Percentiles rank a stretch among this genome's conserved stretches.
phyloP scores from a whole-genome alignment of 1,140 invertebrate genomes.

The Reticulitermes speratus region DNA sequence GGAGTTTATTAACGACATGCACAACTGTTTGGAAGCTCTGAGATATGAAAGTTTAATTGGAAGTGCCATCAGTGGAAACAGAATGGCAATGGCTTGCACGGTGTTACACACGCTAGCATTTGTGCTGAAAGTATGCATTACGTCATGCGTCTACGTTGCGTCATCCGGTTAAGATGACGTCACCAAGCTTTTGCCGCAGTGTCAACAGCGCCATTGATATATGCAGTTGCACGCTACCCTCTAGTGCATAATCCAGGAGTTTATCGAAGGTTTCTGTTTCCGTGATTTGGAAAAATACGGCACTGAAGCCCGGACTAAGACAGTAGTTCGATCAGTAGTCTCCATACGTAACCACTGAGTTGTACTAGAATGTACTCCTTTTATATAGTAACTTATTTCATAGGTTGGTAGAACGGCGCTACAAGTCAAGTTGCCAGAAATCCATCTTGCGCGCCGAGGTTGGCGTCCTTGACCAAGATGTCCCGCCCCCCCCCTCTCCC shows the following conservation, averaged over 20 bases:
- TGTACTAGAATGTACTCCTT: background rate
- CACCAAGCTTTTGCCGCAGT: background rate
- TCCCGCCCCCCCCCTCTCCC: too few species aligned
- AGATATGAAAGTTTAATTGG: too few species aligned
- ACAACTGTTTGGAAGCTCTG: too few species aligned
- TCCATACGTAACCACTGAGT: background rate
- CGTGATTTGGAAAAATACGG: too few species aligned
- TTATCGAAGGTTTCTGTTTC: too few species aligned
- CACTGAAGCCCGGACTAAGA: too few species aligned
- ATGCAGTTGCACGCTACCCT: background rate
- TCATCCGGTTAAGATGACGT: background rate
- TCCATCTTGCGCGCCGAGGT: background rate
- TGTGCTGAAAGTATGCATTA: background rate
- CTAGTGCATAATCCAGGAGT: too few species aligned
- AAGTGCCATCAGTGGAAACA: too few species aligned
- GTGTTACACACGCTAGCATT: background rate
- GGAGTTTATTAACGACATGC: too few species aligned
- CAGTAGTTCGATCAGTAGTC: too few species aligned
- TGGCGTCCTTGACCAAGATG: slow-evolving; percentile 3
- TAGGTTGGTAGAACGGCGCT: too few species aligned
- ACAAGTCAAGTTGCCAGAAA: background rate
- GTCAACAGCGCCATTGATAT: background rate
- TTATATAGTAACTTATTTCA: too few species aligned
- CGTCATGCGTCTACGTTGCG: background rate
- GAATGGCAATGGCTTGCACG: background rate